Evolutionary conservation across 2,113 vertebrate genomes (phyloP), one percentile per base, ranked within the genome.

Genomic region (Corythornis madagascariensis): DNA sequence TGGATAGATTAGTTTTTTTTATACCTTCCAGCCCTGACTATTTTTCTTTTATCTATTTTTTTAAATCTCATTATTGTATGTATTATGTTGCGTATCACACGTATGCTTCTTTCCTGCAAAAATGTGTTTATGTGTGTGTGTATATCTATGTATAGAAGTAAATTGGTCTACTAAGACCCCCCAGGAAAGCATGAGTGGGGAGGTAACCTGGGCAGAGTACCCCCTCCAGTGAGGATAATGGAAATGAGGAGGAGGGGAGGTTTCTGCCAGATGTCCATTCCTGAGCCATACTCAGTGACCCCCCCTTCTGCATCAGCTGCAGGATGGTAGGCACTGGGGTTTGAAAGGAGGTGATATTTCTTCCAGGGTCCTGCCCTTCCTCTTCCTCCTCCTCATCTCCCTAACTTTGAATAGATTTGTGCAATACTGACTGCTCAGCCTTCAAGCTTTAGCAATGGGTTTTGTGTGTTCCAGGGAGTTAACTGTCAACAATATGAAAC

Each of bases 191-290:
- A 64, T 2, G 28, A 53, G 13, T 16, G 3, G 1, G 22, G n/a
- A 61, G 47, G 45, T 74, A 63, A 74, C 19, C 60, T 25, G n/a
- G 48, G 74, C 53, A 71, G 28, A 69, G 19, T 13, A 33, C 26
- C 57, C 50, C 45, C 21, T 92, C 59, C 31, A 6, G 53, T 45
- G 35, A 0, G 0, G 15, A 0, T 59, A 65, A 72, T 47, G 38
- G 61, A 45, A 50, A 48, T 57, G 13, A 26, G 24, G 61, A 88
- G 73, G 57, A 13, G 8, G 13, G 55, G 83, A 65, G 45, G 24
- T 65, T 55, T 33, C 77, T 88, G 42, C 50, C 77, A 89, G 76
- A 65, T 61, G 38, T 74, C 61, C n/a, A 1, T 76, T 87, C 48
- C n/a, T 83, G n/a, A 24, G 69, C 24, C 11, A 4, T 63, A 10